These are phyloP conservation scores for Nothobranchius kuhntae DNA, from an alignment of 2,113 vertebrate species.

Conservation along the genomic window DNA sequence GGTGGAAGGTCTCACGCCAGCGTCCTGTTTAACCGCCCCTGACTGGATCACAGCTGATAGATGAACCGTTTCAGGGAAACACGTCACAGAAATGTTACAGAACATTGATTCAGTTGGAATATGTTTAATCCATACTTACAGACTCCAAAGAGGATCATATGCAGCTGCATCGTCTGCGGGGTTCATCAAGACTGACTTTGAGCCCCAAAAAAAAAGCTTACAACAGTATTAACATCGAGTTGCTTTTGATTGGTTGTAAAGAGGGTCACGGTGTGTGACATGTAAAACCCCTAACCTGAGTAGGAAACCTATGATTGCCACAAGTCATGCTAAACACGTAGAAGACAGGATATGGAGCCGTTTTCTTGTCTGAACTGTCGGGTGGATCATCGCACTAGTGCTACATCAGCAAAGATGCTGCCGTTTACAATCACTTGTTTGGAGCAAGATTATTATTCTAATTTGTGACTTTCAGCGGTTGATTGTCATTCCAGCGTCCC, in stretches of 20 bases:
- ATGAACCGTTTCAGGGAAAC: constrained; percentile 12
- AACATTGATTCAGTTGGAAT: neutral
- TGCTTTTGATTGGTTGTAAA: constrained; percentile 42
- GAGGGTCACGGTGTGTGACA: neutral
- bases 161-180: constrained; percentile 24
- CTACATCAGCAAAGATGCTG: too few relatives aligned
- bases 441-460: too few relatives aligned
- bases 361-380: neutral
- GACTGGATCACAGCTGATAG: constrained; percentile 17
- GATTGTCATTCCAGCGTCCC: too few relatives aligned
- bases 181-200: neutral
- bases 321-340: neutral
- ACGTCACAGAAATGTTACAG: neutral
- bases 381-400: too few relatives aligned
- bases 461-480: too few relatives aligned
- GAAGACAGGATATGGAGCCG: neutral
- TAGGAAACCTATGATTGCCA: neutral
- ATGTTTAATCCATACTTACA: constrained; percentile 23
- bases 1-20: constrained; percentile 13
- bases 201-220: neutral
- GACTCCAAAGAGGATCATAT: constrained; percentile 22
- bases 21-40: constrained; percentile 26
- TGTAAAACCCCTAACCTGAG: neutral
- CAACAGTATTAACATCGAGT: constrained; percentile 13
- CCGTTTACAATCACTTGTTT: too few relatives aligned